Conservation (phyloP, 2,797 vertebrate species). For the Mionectes olivaceus region DNA sequence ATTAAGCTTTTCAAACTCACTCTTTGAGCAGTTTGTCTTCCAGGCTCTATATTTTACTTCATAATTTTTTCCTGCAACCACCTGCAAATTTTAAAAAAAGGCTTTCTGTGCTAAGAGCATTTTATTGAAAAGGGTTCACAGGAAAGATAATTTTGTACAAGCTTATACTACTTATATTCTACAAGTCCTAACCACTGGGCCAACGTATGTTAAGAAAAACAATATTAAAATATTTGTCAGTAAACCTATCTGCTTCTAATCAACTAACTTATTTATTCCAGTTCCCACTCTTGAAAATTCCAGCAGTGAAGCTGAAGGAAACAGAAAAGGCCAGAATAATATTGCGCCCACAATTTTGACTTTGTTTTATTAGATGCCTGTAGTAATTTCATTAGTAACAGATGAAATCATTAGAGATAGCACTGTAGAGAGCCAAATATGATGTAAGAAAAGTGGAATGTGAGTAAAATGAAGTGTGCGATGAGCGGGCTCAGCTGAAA, state of each 20-base stretch:
- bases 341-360: neutral
- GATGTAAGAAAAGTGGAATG: conserved; percentile 32
- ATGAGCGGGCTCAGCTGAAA: conserved; percentile 6
- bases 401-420: conserved; percentile 41
- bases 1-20: neutral
- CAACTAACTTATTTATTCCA: neutral
- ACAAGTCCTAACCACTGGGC: neutral
- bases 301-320: neutral
- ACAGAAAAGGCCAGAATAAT: conserved; percentile 1
- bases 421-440: conserved; percentile 12
- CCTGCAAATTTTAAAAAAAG: conserved; percentile 62
- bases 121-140: neutral
- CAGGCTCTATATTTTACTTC: neutral
- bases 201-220: neutral
- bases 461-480: conserved; percentile 9
- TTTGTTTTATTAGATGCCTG: conserved; percentile 29
- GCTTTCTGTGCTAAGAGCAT: neutral
- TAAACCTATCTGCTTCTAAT: conserved; percentile 5
- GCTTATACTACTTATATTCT: neutral
- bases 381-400: conserved; percentile 35
- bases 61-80: conserved; percentile 50
- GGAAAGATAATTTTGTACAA: neutral
- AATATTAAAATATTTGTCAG: neutral
- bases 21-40: conserved; percentile 76
- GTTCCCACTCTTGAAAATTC: neutral